These are phyloP conservation scores for Tachysurus fulvidraco DNA, from an alignment of 2,113 vertebrate genomes.

Conservation along the genomic window DNA sequence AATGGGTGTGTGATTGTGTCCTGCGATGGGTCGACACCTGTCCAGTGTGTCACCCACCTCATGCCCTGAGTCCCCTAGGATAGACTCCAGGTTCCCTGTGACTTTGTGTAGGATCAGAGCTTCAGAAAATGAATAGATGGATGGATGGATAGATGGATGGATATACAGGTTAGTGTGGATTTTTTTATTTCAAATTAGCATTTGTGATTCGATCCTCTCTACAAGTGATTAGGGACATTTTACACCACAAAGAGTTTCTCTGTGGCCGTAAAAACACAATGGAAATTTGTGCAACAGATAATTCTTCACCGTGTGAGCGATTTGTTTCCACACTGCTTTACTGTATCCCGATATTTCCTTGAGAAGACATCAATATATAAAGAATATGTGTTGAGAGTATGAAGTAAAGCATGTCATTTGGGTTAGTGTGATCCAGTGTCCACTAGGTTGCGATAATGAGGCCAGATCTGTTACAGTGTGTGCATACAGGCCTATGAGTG, in stretches of 20 bases:
- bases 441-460: conserved; percentile 25
- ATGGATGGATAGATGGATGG: too few species aligned
- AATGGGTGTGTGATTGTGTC: too few species aligned
- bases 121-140: too few species aligned
- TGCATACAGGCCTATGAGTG: not conserved
- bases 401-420: not conserved
- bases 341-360: not conserved
- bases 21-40: too few species aligned
- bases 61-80: too few species aligned
- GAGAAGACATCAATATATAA: not conserved
- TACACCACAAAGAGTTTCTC: not conserved
- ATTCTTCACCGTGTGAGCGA: not conserved
- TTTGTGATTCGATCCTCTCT: too few species aligned
- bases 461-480: conserved; percentile 20
- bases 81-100: too few species aligned
- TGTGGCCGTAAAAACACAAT: not conserved
- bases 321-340: conserved; percentile 19
- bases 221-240: too few species aligned
- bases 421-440: not conserved
- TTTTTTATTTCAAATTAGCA: too few species aligned
- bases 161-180: not conserved
- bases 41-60: too few species aligned
- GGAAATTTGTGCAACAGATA: too few species aligned
- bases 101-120: too few species aligned
- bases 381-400: not conserved